Evolutionary conservation across 2,888 invertebrate species (phyloP), one percentile per base, ranked within the genome.

Genomic region (Platycheirus rosarum): DNA sequence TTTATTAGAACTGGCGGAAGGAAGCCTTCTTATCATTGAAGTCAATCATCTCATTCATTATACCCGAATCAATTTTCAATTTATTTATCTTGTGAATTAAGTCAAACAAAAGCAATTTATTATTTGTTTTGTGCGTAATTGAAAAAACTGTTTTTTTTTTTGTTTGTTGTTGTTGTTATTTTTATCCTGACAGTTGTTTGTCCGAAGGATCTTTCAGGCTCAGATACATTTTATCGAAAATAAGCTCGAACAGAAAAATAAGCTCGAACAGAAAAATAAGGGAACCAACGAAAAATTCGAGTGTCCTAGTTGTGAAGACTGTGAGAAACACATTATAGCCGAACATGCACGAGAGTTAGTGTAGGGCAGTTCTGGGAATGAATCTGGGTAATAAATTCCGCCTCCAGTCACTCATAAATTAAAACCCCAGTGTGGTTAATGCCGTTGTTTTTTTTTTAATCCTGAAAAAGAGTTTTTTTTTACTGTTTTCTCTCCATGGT

Each of bases 401-500:
- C 82, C 82, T 77, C 62, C 66, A 77, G 82, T 77, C 77, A 68
- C 70, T 82, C 76, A 82, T 82, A 82, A 82, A 77, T 82, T 82
- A 82, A 77, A 82, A 71, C 70, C 32, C 66, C 82, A 77, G 68
- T 68, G 70, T 77, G 71, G 82, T 71, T 82, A 77, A 71, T 82
- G 66, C 66, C 60, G 76, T 82, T 82, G 66, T 75, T 80, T 65
- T 75, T 80, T 65, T 75, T 70, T 46, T 55, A 75, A 49, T 63
- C 49, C 57, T 62, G 60, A 48, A 42, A 49, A 57, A 53, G 51
- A 53, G 5, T 6, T 32, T 8, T 7, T 8, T 32, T 7, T 32
- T 32, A 8, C 1, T 32, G 5, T 32, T 32, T 32, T 1, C 4
- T 2, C 8, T 32, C 29, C 7, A 26, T 26, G 26, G 2, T 26